These are phyloP conservation scores for Pantelozetes paolii DNA, from an alignment of 2,888 invertebrate genomes.

Conservation along the genomic window DNA sequence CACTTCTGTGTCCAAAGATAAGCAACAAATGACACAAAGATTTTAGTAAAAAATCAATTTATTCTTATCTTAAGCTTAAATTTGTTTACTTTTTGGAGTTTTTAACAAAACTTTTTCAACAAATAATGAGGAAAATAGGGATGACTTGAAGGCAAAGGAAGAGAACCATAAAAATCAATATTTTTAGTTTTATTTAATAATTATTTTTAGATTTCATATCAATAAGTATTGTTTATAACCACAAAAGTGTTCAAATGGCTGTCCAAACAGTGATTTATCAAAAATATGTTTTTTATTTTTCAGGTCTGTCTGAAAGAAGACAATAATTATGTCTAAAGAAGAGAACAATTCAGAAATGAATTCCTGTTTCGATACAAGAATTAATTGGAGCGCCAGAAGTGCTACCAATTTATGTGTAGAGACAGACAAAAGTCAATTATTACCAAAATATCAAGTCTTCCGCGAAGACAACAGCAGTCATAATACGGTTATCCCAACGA, in stretches of 20 bases:
- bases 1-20: too few relatives aligned
- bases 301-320: not conserved
- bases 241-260: not conserved
- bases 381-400: not conserved
- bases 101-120: not conserved
- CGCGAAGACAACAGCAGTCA: not conserved
- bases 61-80: too few relatives aligned
- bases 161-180: not conserved
- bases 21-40: too few relatives aligned
- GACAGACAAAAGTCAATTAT: conserved; percentile 1
- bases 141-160: not conserved
- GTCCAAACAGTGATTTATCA: not conserved
- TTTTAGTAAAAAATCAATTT: too few relatives aligned
- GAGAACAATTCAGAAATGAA: not conserved
- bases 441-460: conserved; percentile 8
- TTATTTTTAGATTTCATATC: not conserved
- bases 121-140: not conserved
- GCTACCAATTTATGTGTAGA: not conserved
- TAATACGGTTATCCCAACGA: conserved; percentile 11
- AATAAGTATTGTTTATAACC: not conserved
- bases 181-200: not conserved
- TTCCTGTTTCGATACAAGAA: not conserved
- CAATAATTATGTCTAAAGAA: conserved; percentile 1
- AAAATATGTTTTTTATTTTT: not conserved
- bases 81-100: not conserved